phyloP scores from a whole-genome alignment of 1,140 invertebrate genomes.

The Ephestia elutella region DNA sequence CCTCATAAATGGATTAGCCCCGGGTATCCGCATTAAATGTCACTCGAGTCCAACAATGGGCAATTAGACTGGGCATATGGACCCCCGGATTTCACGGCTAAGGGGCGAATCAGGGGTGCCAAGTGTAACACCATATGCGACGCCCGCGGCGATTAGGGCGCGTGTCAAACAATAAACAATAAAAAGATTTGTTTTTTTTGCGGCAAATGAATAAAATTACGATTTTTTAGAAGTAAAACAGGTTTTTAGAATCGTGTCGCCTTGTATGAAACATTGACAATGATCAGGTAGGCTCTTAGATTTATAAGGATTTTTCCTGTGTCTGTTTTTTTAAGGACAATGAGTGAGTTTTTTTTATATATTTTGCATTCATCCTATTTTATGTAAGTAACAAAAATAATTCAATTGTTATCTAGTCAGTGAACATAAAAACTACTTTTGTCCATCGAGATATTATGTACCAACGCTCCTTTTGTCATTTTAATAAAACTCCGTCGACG shows the following conservation, averaged over 20 bases:
- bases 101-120: conserved; percentile 26
- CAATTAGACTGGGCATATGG: conserved; percentile 3
- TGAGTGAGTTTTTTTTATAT: too few relatives aligned
- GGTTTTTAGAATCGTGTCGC: background rate
- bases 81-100: conserved; percentile 18
- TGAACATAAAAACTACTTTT: too few relatives aligned
- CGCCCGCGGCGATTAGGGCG: conserved; percentile 11
- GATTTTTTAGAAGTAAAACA: background rate
- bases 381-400: too few relatives aligned
- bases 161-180: background rate
- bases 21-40: conserved; percentile 5
- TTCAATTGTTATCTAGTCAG: too few relatives aligned
- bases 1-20: background rate
- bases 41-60: conserved; percentile 8
- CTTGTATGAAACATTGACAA: too few relatives aligned
- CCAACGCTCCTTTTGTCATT: too few relatives aligned
- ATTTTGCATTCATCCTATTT: too few relatives aligned
- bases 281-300: too few relatives aligned
- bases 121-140: conserved; percentile 42
- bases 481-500: too few relatives aligned
- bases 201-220: background rate
- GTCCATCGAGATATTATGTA: too few relatives aligned
- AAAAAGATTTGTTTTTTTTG: background rate
- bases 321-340: too few relatives aligned
- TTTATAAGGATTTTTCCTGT: too few relatives aligned